Base-by-base conservation (phyloP, 2,888 invertebrate genomes). In the Euzetes globulus region DNA sequence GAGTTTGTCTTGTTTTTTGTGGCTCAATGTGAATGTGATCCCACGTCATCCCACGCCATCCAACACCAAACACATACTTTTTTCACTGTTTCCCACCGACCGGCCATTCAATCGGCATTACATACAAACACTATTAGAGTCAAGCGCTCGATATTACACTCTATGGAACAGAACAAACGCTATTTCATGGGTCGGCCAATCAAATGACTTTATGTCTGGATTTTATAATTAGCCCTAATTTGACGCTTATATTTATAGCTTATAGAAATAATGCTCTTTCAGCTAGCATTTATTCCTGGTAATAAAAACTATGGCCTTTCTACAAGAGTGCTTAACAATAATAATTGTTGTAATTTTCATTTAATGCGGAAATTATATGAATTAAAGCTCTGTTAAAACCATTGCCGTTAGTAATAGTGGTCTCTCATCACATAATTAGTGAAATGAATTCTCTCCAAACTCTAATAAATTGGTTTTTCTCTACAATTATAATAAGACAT, bases 1-100 rank as follows among this genome's bases (percentile, higher is more conserved):
- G n/a, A 65, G 65, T 65, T 65, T 37, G 65, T 60, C n/a, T 65
- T 65, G 65, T 65, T 65, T 65, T 65, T 65, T 52, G 52, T 52
- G 13, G 19, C 13, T 19, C 5, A 22, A 4, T 9, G 55, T 17
- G 5, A 7, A 15, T 37, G 37, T 7, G 41, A 65, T 65, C 65
- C 65, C 65, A 65, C 65, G 65, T n/a, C n/a, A n/a, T n/a, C n/a
- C n/a, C n/a, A n/a, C n/a, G n/a, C n/a, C n/a, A n/a, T n/a, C 65
- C 65, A 65, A 65, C 65, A 65, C 41, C 37, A 65, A n/a, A n/a
- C n/a, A n/a, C n/a, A n/a, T n/a, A 19, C 5, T 65, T 33, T 37
- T 65, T 27, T 9, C 19, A 6, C 6, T 15, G 11, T 33, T 65
- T 65, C 65, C 65, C 65, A 65, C 41, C 65, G 65, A 19, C 65